A percentile compares a stretch with the other conserved stretches of the same genome.
These are phyloP conservation scores for Peromyscus eremicus DNA, from an alignment of 2,797 vertebrate genomes.

Conservation along the genomic window DNA sequence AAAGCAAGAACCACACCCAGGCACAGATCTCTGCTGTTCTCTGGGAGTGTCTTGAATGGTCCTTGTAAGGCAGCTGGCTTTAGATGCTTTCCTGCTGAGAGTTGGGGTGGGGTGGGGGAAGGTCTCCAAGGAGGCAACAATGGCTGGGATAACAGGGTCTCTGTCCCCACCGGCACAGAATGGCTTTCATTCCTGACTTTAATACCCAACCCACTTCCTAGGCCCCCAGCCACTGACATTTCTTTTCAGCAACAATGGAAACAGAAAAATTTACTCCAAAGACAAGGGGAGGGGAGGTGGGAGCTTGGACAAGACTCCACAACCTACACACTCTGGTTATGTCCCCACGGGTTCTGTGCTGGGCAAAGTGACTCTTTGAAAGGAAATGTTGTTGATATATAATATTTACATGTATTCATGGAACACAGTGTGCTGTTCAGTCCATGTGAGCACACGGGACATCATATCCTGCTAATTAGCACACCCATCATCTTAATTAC, in stretches of 20 bases:
- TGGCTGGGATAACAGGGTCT: background rate
- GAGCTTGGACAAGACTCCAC: too few relatives aligned
- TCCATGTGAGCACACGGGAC: background rate
- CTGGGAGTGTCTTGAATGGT: background rate
- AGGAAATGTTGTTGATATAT: background rate
- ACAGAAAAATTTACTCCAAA: background rate
- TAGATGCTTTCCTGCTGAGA: background rate
- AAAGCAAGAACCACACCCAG: background rate
- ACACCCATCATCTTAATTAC: background rate
- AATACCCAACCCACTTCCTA: background rate
- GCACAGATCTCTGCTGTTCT: background rate
- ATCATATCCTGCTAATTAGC: background rate
- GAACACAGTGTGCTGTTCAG: background rate
- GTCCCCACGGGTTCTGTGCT: background rate
- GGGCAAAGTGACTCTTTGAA: background rate
- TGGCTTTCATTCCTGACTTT: background rate
- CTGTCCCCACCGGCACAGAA: background rate
- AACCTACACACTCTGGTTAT: background rate
- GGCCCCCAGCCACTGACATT: background rate
- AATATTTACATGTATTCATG: background rate
- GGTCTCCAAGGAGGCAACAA: background rate
- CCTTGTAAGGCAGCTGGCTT: background rate
- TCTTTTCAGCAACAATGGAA: background rate
- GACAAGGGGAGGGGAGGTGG: background rate
- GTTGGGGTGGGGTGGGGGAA: background rate